Base-by-base conservation (phyloP, 1,140 invertebrate species). In the Pseudomyrmex flavicornis region DNA sequence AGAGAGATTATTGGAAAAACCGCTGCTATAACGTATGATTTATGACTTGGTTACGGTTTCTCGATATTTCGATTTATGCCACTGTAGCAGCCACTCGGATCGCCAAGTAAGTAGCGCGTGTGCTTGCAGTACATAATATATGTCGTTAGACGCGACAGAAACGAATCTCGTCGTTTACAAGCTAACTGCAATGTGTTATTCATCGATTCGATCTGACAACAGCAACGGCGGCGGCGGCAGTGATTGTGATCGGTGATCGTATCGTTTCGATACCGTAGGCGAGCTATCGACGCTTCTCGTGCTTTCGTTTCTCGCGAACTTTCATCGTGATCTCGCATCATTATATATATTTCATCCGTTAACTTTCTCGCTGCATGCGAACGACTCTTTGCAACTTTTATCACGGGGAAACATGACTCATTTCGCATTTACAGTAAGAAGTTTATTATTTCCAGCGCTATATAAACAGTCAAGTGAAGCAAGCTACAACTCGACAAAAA, bases 201-300 rank as follows among this genome's bases (percentile, higher is more conserved):
- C 69, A 69, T 77, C 44, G 65, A 79, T 79, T 69, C 52, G 50
- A 79, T 79, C 35, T 48, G 65, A 35, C 35, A 35, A 35, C 5
- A 4, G 26, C 22, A 1, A 0, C 35, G 35, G 5, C 35, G 4
- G 35, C 35, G 35, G 35, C 35, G 10, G 65, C 63, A n/a, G 17
- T 17, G 75, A 79, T 77, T 69, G 52, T 77, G 75, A 77, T 79
- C 52, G 52, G 58, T 58, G 75, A 79, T 79, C 63, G 35, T 26
- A 44, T 46, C 52, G 63, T 17, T 8, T 26, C 48, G 59, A 26
- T 52, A 26, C 52, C 35, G 35, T 35, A 35, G 22, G 22, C 63
- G 15, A 46, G 44, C 13, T 48, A 70, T 48, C 54, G 44, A 79
- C 35, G 65, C 20, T 59, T 79, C 54, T 46, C 54, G 54, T 79